Evolutionary conservation across 2,113 vertebrate species (phyloP), one percentile per base, ranked within the genome.

Genomic region (Pteropus alecto): DNA sequence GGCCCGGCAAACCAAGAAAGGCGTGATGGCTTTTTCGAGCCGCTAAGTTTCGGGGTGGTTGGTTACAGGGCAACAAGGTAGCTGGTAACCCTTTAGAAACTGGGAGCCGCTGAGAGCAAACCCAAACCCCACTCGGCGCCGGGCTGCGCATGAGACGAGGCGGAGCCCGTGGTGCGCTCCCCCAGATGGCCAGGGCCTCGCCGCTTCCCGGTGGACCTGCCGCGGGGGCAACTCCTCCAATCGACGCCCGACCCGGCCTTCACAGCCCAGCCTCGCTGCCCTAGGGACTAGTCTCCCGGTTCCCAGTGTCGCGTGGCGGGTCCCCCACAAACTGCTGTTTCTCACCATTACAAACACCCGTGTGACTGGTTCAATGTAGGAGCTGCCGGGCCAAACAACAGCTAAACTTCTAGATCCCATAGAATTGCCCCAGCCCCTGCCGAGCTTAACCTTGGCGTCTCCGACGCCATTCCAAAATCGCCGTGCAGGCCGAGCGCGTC

Each of bases 251-350:
- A 24, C 46, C 41, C 68, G 24, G 81, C 15, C 1, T 24, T 16
- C 30, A 21, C 1, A 0, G 19, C 5, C 5, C 2, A 26, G 38
- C 33, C 70, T 6, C 22, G 4, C 26, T 0, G 24, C 0, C 0
- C 33, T 28, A 14, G 63, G 2, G 26, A 73, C 16, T 14, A 7
- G 3, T 9, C 46, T 33, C 71, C 58, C 0, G 0, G 41, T 8
- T 30, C 30, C 68, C 11, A 0, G 3, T 0, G 51, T 13, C 1
- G 15, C 0, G 3, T 2, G 2, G 18, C 19, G 56, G 26, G 28
- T 22, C 35, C 0, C 21, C n/a, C 78, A 61, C n/a, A 48, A 38
- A 30, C 76, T 38, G 38, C 38, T 38, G 12, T 56, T 5, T 82
- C 22, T 67, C 16, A 2, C 35, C 9, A 2, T 13, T 30, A 9